Conservation (phyloP, 2,797 vertebrate genomes). For the Pangasius sanitwongsei region DNA sequence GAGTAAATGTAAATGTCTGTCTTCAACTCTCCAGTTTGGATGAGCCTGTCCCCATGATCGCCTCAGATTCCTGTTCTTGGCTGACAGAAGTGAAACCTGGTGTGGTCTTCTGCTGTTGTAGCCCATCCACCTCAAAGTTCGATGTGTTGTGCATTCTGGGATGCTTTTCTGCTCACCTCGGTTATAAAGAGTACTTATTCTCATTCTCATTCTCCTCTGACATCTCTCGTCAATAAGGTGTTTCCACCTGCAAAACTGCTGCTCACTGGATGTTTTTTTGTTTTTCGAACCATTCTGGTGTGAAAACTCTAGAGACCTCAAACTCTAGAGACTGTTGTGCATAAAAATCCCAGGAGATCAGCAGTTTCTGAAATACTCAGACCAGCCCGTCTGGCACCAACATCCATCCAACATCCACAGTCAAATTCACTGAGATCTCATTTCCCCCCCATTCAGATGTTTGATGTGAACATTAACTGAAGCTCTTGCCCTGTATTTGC, state of each 20-base stretch:
- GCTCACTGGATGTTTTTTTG: neutral
- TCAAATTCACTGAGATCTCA: neutral
- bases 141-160: neutral
- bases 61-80: neutral
- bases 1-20: neutral
- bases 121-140: neutral
- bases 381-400: neutral
- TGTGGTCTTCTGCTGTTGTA: neutral
- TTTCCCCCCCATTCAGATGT: neutral
- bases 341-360: neutral
- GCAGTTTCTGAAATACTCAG: neutral
- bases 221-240: neutral
- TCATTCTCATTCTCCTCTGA: neutral
- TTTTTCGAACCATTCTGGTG: neutral
- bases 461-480: neutral
- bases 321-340: neutral
- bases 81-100: neutral
- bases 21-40: neutral
- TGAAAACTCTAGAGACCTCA: neutral
- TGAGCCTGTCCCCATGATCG: neutral
- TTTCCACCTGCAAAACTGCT: neutral
- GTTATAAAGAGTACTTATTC: neutral
- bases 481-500: neutral
- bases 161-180: neutral
- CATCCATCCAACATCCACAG: neutral